phyloP scores from a whole-genome alignment of 2,888 invertebrate genomes.

The Meliscaeva auricollis region DNA sequence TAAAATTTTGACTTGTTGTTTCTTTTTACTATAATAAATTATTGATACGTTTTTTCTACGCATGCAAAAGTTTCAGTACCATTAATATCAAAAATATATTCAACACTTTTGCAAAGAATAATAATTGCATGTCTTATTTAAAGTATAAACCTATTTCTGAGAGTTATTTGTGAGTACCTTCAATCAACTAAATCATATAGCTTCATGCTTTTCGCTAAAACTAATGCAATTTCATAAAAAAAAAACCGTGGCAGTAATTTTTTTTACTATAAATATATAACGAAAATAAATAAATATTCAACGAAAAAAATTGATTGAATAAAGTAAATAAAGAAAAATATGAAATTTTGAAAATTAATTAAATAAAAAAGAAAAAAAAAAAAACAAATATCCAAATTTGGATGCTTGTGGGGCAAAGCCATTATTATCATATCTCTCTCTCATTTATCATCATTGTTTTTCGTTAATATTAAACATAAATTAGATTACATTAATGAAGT shows the following conservation, averaged over 20 bases:
- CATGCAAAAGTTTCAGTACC: conserved; percentile 36
- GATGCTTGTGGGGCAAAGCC: conserved; percentile 74
- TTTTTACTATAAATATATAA: too few species aligned
- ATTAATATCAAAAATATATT: not conserved
- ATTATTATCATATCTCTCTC: conserved; percentile 73
- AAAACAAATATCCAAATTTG: conserved; percentile 45
- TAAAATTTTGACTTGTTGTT: not conserved
- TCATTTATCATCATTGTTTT: conserved; percentile 75
- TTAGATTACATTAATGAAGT: conserved; percentile 94
- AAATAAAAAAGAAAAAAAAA: conserved; percentile 21
- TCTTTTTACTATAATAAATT: not conserved
- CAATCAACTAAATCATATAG: conserved; percentile 65
- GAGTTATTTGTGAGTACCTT: conserved; percentile 67
- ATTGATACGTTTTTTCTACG: conserved; percentile 4
- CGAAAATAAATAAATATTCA: not conserved
- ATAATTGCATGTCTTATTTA: conserved; percentile 55
- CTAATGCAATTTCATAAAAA: not conserved
- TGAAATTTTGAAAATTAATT: not conserved
- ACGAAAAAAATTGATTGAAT: not conserved
- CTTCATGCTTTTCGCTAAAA: conserved; percentile 65
- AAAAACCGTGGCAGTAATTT: not conserved
- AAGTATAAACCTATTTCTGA: conserved; percentile 72
- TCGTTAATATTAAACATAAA: conserved; percentile 71
- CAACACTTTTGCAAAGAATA: conserved; percentile 1
- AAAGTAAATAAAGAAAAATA: not conserved